phyloP scores from a whole-genome alignment of 2,797 vertebrate genomes.

The Dryobates pubescens region DNA sequence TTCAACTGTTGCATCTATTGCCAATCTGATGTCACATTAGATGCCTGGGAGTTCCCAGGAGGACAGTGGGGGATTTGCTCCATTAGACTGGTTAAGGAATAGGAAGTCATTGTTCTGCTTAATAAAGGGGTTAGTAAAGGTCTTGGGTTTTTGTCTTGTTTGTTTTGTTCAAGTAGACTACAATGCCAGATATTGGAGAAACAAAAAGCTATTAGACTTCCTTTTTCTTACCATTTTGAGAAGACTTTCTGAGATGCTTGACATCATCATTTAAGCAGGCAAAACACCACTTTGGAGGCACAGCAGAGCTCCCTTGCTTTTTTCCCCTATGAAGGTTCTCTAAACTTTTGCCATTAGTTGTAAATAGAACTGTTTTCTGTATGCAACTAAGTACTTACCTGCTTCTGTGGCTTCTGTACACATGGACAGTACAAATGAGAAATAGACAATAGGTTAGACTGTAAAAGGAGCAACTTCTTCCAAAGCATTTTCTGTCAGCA shows the following conservation, averaged over 20 bases:
- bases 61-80: neutral
- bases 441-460: neutral
- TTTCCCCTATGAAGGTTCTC: neutral
- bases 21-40: neutral
- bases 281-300: neutral
- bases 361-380: slow-evolving; percentile 30
- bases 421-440: neutral
- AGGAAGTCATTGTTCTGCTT: neutral
- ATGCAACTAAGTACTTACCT: neutral
- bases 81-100: neutral
- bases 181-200: neutral
- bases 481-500: slow-evolving; percentile 45
- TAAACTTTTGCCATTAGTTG: slow-evolving; percentile 36
- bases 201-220: neutral
- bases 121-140: neutral
- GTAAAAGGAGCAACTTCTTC: neutral
- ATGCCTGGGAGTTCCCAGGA: neutral
- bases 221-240: neutral
- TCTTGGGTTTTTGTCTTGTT: neutral
- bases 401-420: neutral
- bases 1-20: neutral
- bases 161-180: neutral
- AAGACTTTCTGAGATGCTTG: neutral
- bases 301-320: neutral
- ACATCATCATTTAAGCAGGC: neutral